phyloP scores from a whole-genome alignment of 1,140 invertebrate genomes.

The Battus philenor region DNA sequence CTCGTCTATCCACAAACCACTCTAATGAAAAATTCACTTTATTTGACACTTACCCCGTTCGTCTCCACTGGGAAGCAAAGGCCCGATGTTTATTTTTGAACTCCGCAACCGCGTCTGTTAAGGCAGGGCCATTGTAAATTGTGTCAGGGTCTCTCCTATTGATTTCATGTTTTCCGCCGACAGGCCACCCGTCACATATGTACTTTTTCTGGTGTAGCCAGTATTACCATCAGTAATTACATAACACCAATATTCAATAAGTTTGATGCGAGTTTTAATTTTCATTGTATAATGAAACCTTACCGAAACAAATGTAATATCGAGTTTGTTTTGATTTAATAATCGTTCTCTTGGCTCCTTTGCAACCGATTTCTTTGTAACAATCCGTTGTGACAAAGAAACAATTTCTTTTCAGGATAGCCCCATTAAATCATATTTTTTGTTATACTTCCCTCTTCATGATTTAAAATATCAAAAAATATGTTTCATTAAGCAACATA shows the following conservation, averaged over 20 bases:
- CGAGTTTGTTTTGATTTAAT: conserved; percentile 21
- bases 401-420: conserved; percentile 20
- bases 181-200: conserved; percentile 38
- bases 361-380: conserved; percentile 18
- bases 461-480: conserved; percentile 17
- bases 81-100: conserved; percentile 58
- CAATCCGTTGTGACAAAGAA: conserved; percentile 14
- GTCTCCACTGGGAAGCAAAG: conserved; percentile 36
- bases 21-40: conserved; percentile 4
- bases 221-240: not conserved
- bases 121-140: conserved; percentile 61
- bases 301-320: conserved; percentile 14
- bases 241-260: no score
- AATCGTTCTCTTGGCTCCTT: conserved; percentile 17
- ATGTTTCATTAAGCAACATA: conserved; percentile 11
- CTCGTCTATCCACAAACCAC: not conserved
- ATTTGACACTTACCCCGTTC: conserved; percentile 13
- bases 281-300: not conserved
- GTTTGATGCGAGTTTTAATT: no score
- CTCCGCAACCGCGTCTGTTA: conserved; percentile 43
- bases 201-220: no score
- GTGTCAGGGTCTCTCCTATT: conserved; percentile 70
- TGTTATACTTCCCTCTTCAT: conserved; percentile 6
- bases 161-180: conserved; percentile 58
- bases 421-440: conserved; percentile 21